Conservation (phyloP, 2,797 vertebrate species). For the Otus scops region DNA sequence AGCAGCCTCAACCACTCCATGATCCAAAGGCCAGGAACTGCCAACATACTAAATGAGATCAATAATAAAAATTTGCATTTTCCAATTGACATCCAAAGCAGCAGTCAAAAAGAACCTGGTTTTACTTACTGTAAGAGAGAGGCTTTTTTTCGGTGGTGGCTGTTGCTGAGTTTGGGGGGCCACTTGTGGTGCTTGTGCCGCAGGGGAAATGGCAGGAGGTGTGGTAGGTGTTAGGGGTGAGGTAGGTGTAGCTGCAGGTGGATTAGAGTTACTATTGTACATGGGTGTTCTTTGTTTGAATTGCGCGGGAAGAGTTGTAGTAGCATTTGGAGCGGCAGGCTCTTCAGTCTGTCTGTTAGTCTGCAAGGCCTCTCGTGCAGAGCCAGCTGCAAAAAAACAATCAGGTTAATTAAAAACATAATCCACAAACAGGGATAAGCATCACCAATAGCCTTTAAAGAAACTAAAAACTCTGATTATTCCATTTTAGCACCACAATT, state of each 20-base stretch:
- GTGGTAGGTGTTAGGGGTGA: slow-evolving; percentile 77
- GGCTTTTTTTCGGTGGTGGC: slow-evolving; percentile 90
- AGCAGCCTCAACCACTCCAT: not conserved
- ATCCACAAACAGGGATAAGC: not conserved
- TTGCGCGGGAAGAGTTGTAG: slow-evolving; percentile 81
- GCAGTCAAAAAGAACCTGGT: not conserved
- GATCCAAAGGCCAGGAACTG: not conserved
- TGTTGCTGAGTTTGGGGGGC: slow-evolving; percentile 83
- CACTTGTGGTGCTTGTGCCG: slow-evolving; percentile 78
- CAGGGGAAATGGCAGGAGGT: slow-evolving; percentile 81
- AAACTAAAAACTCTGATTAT: not conserved
- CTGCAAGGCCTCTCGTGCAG: slow-evolving; percentile 87
- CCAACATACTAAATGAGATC: not conserved
- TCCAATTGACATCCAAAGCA: not conserved
- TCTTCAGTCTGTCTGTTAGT: slow-evolving; percentile 88
- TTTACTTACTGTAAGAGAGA: slow-evolving; percentile 89
- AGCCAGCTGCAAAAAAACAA: slow-evolving; percentile 70
- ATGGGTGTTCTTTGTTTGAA: slow-evolving; percentile 96
- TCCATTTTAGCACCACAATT: not conserved
- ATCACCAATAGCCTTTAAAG: not conserved
- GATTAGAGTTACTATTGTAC: slow-evolving; percentile 91
- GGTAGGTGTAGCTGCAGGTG: slow-evolving; percentile 72
- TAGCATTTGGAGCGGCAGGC: slow-evolving; percentile 76
- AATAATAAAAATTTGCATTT: not conserved
- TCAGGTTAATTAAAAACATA: not conserved